Conservation (phyloP, 2,113 vertebrate genomes). For the Lycaon pictus region DNA sequence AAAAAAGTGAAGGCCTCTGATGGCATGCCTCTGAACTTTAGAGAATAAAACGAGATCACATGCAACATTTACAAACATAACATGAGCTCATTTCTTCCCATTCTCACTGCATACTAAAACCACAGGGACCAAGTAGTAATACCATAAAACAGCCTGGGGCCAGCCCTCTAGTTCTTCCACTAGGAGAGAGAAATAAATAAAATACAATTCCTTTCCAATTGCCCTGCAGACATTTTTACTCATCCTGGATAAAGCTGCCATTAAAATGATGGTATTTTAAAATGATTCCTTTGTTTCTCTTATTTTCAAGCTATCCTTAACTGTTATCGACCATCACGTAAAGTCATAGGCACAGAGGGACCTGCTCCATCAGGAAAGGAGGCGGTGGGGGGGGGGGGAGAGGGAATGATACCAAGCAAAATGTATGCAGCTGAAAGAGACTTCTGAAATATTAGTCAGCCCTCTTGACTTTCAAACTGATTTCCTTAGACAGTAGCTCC, state of each 20-base stretch:
- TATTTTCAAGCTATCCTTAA: constrained; percentile 62
- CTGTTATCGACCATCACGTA: constrained; percentile 53
- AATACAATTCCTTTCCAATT: constrained; percentile 67
- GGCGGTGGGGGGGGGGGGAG: neutral
- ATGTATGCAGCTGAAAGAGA: constrained; percentile 51
- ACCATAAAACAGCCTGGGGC: constrained; percentile 63
- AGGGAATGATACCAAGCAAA: neutral
- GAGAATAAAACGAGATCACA: constrained; percentile 53
- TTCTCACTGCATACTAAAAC: constrained; percentile 57
- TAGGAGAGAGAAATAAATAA: constrained; percentile 69
- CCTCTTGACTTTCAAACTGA: constrained; percentile 64
- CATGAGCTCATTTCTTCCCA: constrained; percentile 43
- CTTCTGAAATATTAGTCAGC: constrained; percentile 70
- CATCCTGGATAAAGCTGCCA: constrained; percentile 42
- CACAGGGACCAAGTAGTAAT: constrained; percentile 53
- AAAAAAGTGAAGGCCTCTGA: neutral
- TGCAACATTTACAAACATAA: constrained; percentile 64
- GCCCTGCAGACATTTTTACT: constrained; percentile 69
- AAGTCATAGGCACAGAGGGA: constrained; percentile 52
- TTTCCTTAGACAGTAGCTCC: constrained; percentile 68
- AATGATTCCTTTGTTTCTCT: constrained; percentile 70
- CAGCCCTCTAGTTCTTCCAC: constrained; percentile 59
- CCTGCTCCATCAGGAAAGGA: constrained; percentile 43
- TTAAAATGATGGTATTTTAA: constrained; percentile 64
- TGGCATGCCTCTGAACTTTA: constrained; percentile 40